phyloP scores from a whole-genome alignment of 1,140 invertebrate species.

The Hyposmocoma kahamanoa region DNA sequence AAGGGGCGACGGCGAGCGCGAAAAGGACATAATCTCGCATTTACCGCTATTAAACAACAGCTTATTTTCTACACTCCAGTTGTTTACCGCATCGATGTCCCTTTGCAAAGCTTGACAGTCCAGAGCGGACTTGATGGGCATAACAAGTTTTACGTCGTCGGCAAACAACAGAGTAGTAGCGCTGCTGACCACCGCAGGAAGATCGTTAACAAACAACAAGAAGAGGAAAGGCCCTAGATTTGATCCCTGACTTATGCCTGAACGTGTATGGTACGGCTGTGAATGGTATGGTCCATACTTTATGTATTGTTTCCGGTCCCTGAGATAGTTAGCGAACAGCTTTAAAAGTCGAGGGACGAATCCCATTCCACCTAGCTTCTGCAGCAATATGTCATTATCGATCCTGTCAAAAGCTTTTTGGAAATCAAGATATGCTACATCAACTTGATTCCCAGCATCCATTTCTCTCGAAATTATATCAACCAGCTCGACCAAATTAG shows the following conservation, averaged over 20 bases:
- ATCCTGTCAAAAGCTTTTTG: neutral
- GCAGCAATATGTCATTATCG: neutral
- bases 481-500: neutral
- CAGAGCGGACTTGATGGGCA: neutral
- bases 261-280: neutral
- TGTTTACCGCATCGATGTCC: neutral
- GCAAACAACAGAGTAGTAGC: neutral
- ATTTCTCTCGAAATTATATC: neutral
- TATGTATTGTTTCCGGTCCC: neutral
- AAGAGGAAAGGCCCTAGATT: constrained; percentile 2
- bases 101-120: neutral
- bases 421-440: neutral
- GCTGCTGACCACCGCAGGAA: neutral
- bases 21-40: constrained; percentile 3
- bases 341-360: neutral
- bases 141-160: constrained; percentile 4
- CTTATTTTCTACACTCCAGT: constrained; percentile 1
- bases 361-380: neutral
- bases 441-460: neutral
- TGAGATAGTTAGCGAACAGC: neutral
- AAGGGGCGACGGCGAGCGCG: neutral
- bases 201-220: neutral
- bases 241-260: constrained; percentile 3
- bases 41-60: constrained; percentile 2
- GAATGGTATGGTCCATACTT: neutral